A percentile compares a stretch with the other conserved stretches of the same genome.
These are phyloP conservation scores for Amphiduros pacificus DNA, from an alignment of 2,888 invertebrate species.

Conservation along the genomic window DNA sequence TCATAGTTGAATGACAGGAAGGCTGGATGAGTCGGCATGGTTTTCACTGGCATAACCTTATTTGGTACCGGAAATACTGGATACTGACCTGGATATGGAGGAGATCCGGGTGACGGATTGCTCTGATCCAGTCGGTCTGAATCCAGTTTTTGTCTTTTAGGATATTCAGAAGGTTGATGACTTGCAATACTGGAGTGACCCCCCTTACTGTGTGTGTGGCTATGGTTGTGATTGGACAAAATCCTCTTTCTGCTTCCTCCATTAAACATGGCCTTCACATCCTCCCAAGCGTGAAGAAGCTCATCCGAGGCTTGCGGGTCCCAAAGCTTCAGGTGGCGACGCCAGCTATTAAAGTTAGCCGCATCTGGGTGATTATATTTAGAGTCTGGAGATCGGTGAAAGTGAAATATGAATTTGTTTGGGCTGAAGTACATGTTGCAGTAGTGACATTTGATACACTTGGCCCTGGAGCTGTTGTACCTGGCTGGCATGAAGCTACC, in stretches of 20 bases:
- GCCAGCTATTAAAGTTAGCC: conserved; percentile 98
- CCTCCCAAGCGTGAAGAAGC: conserved; percentile 81
- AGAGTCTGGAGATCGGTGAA: conserved; percentile 68
- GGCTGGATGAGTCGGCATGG: conserved; percentile 10
- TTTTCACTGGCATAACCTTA: conserved; percentile 15
- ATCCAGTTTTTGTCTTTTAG: background rate
- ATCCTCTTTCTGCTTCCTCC: conserved; percentile 85
- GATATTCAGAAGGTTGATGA: background rate
- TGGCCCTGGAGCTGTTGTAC: conserved; percentile 76
- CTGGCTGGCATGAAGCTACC: conserved; percentile 65
- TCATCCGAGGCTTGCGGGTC: conserved; percentile 64
- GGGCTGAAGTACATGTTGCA: conserved; percentile 97
- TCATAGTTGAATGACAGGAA: conserved; percentile 19
- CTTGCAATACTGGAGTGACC: background rate
- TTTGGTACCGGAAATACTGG: conserved; percentile 24
- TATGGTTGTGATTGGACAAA: background rate
- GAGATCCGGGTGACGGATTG: background rate
- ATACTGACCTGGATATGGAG: conserved; percentile 11
- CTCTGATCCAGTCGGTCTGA: background rate
- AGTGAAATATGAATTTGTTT: conserved; percentile 98
- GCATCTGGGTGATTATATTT: conserved; percentile 92
- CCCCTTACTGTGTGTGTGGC: background rate
- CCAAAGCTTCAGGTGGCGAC: conserved; percentile 85
- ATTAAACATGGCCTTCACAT: conserved; percentile 99
- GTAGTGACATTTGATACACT: conserved; percentile 92